phyloP scores from a whole-genome alignment of 2,888 invertebrate genomes.

The Elaeidobius kamerunicus region DNA sequence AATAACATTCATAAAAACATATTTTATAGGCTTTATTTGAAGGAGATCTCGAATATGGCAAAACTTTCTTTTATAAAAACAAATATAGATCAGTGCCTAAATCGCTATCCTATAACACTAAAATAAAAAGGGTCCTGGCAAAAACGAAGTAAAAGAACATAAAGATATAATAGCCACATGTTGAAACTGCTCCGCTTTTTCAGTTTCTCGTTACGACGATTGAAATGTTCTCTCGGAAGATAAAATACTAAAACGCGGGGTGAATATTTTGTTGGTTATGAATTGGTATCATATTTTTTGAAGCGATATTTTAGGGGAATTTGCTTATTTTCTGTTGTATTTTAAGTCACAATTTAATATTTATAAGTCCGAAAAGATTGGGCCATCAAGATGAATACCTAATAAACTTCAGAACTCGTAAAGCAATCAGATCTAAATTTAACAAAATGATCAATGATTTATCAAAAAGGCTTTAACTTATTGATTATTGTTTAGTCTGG shows the following conservation, averaged over 20 bases:
- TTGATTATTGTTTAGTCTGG: too few species aligned
- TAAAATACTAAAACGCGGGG: constrained; percentile 15
- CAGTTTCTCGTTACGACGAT: constrained; percentile 37
- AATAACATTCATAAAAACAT: constrained; percentile 1
- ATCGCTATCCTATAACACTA: neutral
- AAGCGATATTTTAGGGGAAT: neutral
- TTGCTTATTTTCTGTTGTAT: neutral
- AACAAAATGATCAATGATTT: too few species aligned
- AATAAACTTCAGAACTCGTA: too few species aligned
- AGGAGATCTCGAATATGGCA: neutral
- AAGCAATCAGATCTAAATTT: too few species aligned
- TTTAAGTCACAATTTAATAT: neutral
- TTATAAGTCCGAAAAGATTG: neutral
- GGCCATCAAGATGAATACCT: too few species aligned
- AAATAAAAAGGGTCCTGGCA: constrained; percentile 3
- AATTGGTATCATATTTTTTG: constrained; percentile 12
- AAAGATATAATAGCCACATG: constrained; percentile 35
- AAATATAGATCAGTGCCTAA: neutral
- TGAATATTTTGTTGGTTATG: constrained; percentile 16
- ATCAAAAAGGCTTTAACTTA: too few species aligned
- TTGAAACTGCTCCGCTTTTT: constrained; percentile 31
- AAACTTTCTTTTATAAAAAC: neutral
- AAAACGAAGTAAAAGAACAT: constrained; percentile 14
- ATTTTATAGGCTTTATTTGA: too few species aligned
- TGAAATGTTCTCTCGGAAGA: constrained; percentile 40